phyloP scores from a whole-genome alignment of 2,888 invertebrate genomes.

The Scaptomyza caliginosa region DNA sequence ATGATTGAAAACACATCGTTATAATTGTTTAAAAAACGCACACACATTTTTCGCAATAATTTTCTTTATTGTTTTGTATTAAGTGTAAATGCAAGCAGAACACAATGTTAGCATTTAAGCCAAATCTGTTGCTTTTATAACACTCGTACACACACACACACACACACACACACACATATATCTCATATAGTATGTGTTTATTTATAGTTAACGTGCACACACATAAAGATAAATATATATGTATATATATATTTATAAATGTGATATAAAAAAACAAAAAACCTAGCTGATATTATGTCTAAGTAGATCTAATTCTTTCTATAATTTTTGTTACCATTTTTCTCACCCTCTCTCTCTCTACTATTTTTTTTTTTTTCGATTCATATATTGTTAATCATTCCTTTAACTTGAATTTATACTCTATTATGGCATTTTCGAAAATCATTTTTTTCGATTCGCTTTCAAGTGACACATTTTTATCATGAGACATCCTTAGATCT shows the following conservation, averaged over 20 bases:
- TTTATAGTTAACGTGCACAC: slow-evolving; percentile 20
- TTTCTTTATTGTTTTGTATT: slow-evolving; percentile 43
- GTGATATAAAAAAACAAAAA: slow-evolving; percentile 39
- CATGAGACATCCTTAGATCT: neutral
- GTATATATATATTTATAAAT: slow-evolving; percentile 24
- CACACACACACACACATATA: slow-evolving; percentile 7
- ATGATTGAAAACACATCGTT: slow-evolving; percentile 44
- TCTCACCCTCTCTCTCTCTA: too few relatives aligned
- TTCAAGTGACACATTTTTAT: neutral
- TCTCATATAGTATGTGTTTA: neutral
- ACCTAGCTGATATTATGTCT: slow-evolving; percentile 42
- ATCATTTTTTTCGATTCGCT: slow-evolving; percentile 8
- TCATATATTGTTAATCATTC: slow-evolving; percentile 27
- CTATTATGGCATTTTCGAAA: neutral
- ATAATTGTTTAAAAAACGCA: slow-evolving; percentile 33
- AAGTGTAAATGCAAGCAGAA: slow-evolving; percentile 23
- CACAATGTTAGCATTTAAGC: slow-evolving; percentile 38
- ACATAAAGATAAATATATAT: slow-evolving; percentile 17
- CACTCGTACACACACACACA: slow-evolving; percentile 14
- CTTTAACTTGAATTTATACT: neutral
- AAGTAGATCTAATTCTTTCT: slow-evolving; percentile 33
- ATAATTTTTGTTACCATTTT: neutral
- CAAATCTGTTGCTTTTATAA: slow-evolving; percentile 16
- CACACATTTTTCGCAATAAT: slow-evolving; percentile 7
- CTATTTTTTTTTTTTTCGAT: neutral